Evolutionary conservation across 2,113 vertebrate species (phyloP).

Genomic region (Plecturocebus donacophilus): DNA sequence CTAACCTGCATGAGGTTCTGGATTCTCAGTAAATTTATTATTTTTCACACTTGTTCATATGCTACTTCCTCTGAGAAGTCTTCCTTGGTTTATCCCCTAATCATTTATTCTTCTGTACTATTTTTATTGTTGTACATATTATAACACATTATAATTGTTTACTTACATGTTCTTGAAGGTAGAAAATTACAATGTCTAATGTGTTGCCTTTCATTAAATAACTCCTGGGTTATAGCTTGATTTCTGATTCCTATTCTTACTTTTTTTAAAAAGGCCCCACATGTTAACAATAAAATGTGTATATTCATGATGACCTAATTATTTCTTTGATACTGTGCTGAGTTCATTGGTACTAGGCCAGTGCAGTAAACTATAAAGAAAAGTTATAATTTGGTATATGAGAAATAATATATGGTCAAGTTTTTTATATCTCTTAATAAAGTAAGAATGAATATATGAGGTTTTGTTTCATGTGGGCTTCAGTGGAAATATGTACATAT

Average conservation of each 20-base stretch:
- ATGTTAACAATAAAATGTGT: not conserved
- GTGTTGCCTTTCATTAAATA: constrained; percentile 15
- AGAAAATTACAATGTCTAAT: not conserved
- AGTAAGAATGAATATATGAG: constrained; percentile 11
- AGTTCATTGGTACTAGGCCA: not conserved
- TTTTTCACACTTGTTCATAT: not conserved
- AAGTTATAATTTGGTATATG: constrained; percentile 2
- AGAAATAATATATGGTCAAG: not conserved
- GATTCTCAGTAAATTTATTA: constrained; percentile 4
- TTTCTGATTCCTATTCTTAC: not conserved
- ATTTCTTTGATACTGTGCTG: constrained; percentile 17
- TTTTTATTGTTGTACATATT: not conserved
- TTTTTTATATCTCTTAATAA: constrained; percentile 14
- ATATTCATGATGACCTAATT: constrained; percentile 24
- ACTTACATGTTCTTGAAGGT: not conserved
- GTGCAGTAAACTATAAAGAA: constrained; percentile 5
- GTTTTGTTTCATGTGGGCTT: not conserved
- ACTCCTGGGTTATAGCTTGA: not conserved
- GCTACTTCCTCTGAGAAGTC: not conserved
- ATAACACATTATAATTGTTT: not conserved
- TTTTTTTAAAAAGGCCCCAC: not conserved
- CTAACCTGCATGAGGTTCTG: not conserved
- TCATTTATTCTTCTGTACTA: not conserved
- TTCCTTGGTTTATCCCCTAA: not conserved
- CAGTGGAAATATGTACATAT: not conserved